Evolutionary conservation across 2,113 vertebrate genomes (phyloP).

Genomic region (Natator depressus): DNA sequence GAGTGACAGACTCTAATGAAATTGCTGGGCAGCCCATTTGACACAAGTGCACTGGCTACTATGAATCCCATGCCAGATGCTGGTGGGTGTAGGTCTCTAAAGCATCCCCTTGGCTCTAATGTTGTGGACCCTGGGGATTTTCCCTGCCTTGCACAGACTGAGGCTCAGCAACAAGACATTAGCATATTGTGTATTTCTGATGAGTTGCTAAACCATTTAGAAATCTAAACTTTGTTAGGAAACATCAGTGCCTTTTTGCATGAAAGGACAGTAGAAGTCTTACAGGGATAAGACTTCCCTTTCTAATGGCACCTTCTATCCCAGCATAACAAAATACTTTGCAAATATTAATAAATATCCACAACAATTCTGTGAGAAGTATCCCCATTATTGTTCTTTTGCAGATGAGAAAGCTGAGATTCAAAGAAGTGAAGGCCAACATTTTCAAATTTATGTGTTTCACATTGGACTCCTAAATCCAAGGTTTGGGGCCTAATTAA

Average conservation of each 20-base stretch:
- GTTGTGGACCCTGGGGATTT: neutral
- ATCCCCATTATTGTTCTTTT: neutral
- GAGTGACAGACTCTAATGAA: neutral
- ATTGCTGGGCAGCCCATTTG: neutral
- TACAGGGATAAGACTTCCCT: neutral
- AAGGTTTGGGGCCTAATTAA: neutral
- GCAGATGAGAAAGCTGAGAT: neutral
- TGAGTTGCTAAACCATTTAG: neutral
- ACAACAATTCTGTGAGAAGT: neutral
- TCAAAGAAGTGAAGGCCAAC: neutral
- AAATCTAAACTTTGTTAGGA: neutral
- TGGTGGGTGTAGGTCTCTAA: neutral
- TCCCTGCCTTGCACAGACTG: neutral
- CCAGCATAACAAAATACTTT: rapidly evolving
- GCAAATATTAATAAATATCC: rapidly evolving
- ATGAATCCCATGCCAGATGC: neutral
- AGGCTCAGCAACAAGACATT: neutral
- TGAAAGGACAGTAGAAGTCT: neutral
- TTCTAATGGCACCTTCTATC: neutral
- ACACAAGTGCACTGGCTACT: neutral
- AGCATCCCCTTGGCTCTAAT: neutral
- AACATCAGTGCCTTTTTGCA: neutral
- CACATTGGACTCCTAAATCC: neutral
- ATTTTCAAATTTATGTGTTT: neutral
- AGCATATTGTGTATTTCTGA: neutral